Conservation (phyloP, 2,113 vertebrate genomes). For the Aphelocoma coerulescens region DNA sequence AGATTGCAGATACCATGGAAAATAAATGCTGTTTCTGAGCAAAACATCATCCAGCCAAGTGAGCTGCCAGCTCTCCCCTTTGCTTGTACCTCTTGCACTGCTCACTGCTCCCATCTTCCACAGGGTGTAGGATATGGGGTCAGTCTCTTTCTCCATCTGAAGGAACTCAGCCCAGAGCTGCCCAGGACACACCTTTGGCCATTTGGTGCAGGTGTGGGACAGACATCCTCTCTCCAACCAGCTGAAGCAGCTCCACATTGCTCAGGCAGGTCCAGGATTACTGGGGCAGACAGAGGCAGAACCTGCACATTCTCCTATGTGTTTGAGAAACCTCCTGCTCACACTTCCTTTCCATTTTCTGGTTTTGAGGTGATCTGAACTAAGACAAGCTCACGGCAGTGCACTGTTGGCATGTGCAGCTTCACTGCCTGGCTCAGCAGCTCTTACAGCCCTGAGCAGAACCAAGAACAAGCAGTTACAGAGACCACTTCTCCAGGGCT, state of each 20-base stretch:
- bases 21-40: neutral
- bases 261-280: neutral
- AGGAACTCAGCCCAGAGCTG: neutral
- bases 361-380: neutral
- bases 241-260: neutral
- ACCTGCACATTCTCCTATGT: fast-evolving
- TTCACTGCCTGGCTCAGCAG: neutral
- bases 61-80: neutral
- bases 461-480: neutral
- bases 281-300: neutral
- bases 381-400: fast-evolving
- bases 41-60: neutral
- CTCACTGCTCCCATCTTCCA: neutral
- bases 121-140: too few species aligned
- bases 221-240: neutral
- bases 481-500: neutral
- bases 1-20: neutral
- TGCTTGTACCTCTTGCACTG: neutral
- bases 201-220: neutral
- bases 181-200: neutral
- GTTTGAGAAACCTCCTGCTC: neutral
- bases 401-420: neutral
- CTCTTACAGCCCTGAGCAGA: neutral
- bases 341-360: neutral
- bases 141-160: fast-evolving